phyloP scores from a whole-genome alignment of 2,797 vertebrate genomes.

The Poecilia wingei region DNA sequence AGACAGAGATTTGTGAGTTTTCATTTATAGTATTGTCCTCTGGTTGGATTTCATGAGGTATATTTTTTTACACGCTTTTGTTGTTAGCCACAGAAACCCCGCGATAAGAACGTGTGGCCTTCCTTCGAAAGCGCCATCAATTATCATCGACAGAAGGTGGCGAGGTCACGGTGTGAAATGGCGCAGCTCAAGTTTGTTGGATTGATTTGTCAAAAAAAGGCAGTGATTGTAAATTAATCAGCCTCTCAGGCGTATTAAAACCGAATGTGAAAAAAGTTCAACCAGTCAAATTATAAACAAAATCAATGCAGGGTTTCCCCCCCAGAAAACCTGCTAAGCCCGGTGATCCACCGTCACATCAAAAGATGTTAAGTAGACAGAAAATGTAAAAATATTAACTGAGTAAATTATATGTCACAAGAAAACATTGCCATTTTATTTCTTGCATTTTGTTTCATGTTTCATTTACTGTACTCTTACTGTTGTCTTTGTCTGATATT shows the following conservation, averaged over 20 bases:
- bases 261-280: too few relatives aligned
- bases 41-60: conserved; percentile 52
- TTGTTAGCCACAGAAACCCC: conserved; percentile 41
- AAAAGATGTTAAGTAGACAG: too few relatives aligned
- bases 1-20: conserved; percentile 34
- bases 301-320: neutral
- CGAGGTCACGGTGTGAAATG: conserved; percentile 55
- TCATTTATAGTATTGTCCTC: conserved; percentile 54
- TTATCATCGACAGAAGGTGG: conserved; percentile 52
- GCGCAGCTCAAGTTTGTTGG: conserved; percentile 42
- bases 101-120: conserved; percentile 44
- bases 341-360: too few relatives aligned
- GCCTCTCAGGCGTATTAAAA: too few relatives aligned
- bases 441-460: neutral
- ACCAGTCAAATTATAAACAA: neutral
- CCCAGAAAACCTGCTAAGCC: too few relatives aligned
- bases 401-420: too few relatives aligned
- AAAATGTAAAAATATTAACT: too few relatives aligned
- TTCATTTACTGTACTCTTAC: neutral
- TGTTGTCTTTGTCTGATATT: neutral
- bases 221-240: conserved; percentile 19
- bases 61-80: conserved; percentile 43
- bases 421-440: neutral
- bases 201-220: conserved; percentile 54
- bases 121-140: conserved; percentile 27